phyloP scores from a whole-genome alignment of 2,113 vertebrate genomes.

The Chitala chitala region DNA sequence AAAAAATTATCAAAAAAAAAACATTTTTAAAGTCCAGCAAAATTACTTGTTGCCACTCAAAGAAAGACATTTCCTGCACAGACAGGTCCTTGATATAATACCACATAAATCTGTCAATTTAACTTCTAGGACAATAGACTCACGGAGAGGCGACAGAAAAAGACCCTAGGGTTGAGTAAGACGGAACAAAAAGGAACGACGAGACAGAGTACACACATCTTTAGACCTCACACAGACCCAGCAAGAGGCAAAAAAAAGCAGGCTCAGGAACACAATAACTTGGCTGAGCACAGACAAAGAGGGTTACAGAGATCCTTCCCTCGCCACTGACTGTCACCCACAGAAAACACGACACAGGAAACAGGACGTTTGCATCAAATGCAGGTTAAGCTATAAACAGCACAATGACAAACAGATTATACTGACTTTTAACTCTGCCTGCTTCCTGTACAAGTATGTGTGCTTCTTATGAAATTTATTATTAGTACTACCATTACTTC shows the following conservation, averaged over 20 bases:
- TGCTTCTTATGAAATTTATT: too few species aligned
- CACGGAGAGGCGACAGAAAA: conserved; percentile 17
- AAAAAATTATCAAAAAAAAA: neutral
- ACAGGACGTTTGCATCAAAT: neutral
- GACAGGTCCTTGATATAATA: conserved; percentile 20
- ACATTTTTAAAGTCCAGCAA: too few species aligned
- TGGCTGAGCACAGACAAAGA: conserved; percentile 25
- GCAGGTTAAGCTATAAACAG: neutral
- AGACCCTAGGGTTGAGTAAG: conserved; percentile 26
- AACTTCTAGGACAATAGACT: conserved; percentile 6
- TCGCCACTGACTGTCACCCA: neutral
- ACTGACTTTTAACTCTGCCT: too few species aligned
- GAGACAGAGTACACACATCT: conserved; percentile 21
- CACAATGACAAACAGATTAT: neutral
- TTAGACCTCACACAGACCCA: conserved; percentile 28
- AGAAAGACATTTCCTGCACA: conserved; percentile 15
- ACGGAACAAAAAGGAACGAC: conserved; percentile 22
- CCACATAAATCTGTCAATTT: conserved; percentile 21
- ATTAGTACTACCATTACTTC: too few species aligned
- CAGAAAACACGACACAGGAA: conserved; percentile 5
- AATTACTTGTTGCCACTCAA: conserved; percentile 12
- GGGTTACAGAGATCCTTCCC: neutral
- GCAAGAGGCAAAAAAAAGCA: neutral
- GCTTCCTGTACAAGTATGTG: too few species aligned
- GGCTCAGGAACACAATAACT: conserved; percentile 2